Percentiles rank a stretch among this genome's conserved stretches.
These are phyloP conservation scores for Amphiprion percula DNA, from an alignment of 2,113 vertebrate species.

Conservation along the genomic window DNA sequence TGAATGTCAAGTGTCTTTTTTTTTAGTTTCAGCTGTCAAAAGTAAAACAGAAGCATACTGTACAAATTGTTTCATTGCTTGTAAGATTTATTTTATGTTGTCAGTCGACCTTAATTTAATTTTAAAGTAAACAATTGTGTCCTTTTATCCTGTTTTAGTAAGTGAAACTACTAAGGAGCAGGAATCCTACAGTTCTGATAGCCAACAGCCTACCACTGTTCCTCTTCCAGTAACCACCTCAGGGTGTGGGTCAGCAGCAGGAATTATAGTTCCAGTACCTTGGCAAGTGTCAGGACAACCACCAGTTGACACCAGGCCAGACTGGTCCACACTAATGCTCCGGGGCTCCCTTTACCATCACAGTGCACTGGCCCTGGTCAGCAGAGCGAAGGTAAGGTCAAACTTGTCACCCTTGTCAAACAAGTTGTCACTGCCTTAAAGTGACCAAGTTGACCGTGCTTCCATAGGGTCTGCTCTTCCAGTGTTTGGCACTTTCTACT, in stretches of 20 bases:
- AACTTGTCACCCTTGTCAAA: background rate
- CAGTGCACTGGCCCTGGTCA: conserved; percentile 51
- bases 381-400: conserved; percentile 74
- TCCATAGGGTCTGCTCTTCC: too few relatives aligned
- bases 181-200: conserved; percentile 2
- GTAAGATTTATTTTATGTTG: too few relatives aligned
- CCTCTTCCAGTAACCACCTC: conserved; percentile 10
- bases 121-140: background rate
- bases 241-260: conserved; percentile 17
- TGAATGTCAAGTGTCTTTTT: conserved; percentile 19
- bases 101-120: too few relatives aligned
- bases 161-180: conserved; percentile 26
- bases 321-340: conserved; percentile 67
- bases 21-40: conserved; percentile 7
- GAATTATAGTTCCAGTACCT: conserved; percentile 24
- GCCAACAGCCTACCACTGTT: background rate
- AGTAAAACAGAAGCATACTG: too few relatives aligned
- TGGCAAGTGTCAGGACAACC: conserved; percentile 18
- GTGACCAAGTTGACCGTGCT: too few relatives aligned
- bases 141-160: conserved; percentile 2
- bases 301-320: conserved; percentile 22
- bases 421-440: too few relatives aligned
- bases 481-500: too few relatives aligned
- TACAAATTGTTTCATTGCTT: too few relatives aligned
- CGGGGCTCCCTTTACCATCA: conserved; percentile 53